Evolutionary conservation across 2,797 vertebrate species (phyloP).

Genomic region (Danionella dracula): DNA sequence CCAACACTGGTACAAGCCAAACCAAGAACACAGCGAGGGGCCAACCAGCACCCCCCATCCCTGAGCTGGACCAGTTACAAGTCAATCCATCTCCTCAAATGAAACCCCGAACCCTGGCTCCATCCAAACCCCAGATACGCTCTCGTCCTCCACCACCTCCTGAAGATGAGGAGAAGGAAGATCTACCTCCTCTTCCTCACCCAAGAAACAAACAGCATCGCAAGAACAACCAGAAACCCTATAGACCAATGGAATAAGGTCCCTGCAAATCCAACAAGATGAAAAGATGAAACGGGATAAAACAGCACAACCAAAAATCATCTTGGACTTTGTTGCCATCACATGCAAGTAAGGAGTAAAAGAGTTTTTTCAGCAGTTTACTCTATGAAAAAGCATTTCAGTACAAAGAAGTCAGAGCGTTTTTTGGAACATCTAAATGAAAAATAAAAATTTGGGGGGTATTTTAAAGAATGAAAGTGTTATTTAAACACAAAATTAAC

Average conservation of each 20-base stretch:
- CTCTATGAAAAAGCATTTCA: no score
- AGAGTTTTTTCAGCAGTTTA: no score
- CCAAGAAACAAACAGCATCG: slow-evolving; percentile 55
- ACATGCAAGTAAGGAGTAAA: no score
- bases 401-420: no score
- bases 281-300: no score
- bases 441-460: no score
- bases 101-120: not conserved
- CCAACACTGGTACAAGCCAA: not conserved
- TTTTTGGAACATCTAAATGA: no score
- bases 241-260: slow-evolving; percentile 12
- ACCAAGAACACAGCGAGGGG: slow-evolving; percentile 37
- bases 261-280: not conserved
- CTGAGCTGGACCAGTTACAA: not conserved
- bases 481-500: no score
- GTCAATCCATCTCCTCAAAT: not conserved
- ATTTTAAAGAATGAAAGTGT: no score
- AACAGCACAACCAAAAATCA: no score
- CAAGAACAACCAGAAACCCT: not conserved
- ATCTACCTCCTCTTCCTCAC: slow-evolving; percentile 63
- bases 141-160: slow-evolving; percentile 30
- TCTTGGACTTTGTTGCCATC: no score
- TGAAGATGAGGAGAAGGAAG: slow-evolving; percentile 11
- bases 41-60: slow-evolving; percentile 37
- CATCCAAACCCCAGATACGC: slow-evolving; percentile 6